Conservation (phyloP, 2,888 invertebrate genomes). For the Poecilus cupreus region DNA sequence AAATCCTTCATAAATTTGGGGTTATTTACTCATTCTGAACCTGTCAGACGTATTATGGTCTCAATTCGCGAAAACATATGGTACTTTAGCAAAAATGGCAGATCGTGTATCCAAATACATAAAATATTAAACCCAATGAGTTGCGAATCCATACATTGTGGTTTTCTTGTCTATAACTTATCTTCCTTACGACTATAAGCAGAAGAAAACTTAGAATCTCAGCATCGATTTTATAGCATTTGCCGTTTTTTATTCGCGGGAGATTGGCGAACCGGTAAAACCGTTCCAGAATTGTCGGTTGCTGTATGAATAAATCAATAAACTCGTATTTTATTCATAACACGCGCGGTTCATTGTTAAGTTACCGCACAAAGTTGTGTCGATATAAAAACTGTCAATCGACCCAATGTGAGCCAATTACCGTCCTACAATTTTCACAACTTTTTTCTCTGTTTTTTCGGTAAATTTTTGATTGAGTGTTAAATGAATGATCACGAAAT, state of each 20-base stretch:
- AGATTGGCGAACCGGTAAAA: constrained; percentile 26
- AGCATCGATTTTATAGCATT: constrained; percentile 21
- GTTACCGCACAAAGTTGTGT: constrained; percentile 25
- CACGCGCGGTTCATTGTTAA: constrained; percentile 33
- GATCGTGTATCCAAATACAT: background rate
- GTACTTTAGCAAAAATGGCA: too few species aligned
- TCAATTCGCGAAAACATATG: too few species aligned
- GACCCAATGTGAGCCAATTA: background rate
- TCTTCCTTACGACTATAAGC: background rate
- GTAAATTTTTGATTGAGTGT: background rate
- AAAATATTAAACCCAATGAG: background rate
- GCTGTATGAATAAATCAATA: constrained; percentile 42
- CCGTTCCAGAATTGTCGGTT: constrained; percentile 34
- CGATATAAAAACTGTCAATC: constrained; percentile 37
- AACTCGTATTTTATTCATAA: constrained; percentile 38
- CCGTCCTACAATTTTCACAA: background rate
- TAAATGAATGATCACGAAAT: background rate
- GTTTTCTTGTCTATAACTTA: background rate
- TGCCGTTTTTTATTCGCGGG: constrained; percentile 23
- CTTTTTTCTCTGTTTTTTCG: background rate
- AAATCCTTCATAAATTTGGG: too few species aligned
- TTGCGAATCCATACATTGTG: background rate
- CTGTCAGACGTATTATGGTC: too few species aligned
- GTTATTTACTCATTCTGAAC: too few species aligned
- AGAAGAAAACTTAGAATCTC: background rate